Base-by-base conservation (phyloP, 2,888 invertebrate species). In the Epistrophella euchroma region DNA sequence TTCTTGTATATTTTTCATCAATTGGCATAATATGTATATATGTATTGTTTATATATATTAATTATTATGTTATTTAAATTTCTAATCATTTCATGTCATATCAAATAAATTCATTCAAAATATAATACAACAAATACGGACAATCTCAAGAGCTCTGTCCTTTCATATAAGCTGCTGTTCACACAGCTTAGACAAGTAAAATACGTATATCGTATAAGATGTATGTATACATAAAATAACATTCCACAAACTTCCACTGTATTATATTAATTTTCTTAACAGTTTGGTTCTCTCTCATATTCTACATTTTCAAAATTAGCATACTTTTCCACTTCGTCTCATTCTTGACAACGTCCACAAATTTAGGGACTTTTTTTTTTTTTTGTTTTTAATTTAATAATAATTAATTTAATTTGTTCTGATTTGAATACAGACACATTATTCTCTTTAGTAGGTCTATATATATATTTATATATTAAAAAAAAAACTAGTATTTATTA, bases 1-100 rank as follows among this genome's bases (percentile, higher is more conserved):
- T 85, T 81, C 76, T 81, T 85, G 76, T 85, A 85, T 85, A 85
- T 85, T 85, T 68, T 85, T 85, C 80, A 71, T 85, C 85, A 81
- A 85, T 85, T 81, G 85, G 84, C 84, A 84, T 84, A 84, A 84
- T 84, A 75, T 79, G 81, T 77, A 70, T 77, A 70, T 81, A 81
- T 85, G 68, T 75, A 85, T 73, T 55, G 70, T 85, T 79, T 85
- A 81, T 80, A 80, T 85, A 77, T 81, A 85, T 76, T 85, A 81
- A 76, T 85, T 76, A 73, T 81, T 72, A 70, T 81, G 47, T 85
- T 76, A 50, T 62, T 72, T 85, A 62, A 81, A 73, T 22, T 19
- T 64, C 80, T 85, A 85, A 52, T 80, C 80, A 77, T 73, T 81
- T 73, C 75, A 80, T 60, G 68, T 72, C 73, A 75, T 60, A 60